phyloP scores from a whole-genome alignment of 1,140 invertebrate species.

The Eurosta solidaginis region DNA sequence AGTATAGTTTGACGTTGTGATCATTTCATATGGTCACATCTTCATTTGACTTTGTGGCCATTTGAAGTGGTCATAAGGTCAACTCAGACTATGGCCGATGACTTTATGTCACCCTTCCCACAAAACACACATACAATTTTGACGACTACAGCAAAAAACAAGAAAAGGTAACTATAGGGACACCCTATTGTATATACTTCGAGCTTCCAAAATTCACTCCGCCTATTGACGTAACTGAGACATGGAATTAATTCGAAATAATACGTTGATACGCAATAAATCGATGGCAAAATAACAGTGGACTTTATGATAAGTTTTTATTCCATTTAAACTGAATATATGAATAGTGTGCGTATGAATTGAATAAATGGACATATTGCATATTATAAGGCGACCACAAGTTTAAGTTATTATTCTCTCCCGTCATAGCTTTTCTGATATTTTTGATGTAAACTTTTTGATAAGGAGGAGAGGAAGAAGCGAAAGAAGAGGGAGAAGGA shows the following conservation, averaged over 20 bases:
- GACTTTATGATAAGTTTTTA: slow-evolving; percentile 33
- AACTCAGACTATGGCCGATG: no score
- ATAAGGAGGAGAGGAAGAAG: no score
- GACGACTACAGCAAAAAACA: no score
- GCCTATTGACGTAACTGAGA: neutral
- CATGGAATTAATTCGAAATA: neutral
- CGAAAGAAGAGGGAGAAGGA: no score
- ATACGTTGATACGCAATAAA: neutral
- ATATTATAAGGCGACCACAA: slow-evolving; percentile 26
- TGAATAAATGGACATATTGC: slow-evolving; percentile 36
- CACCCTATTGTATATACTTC: no score
- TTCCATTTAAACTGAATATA: slow-evolving; percentile 35
- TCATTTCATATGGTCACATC: no score
- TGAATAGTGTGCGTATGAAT: slow-evolving; percentile 35
- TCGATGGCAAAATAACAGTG: slow-evolving; percentile 1
- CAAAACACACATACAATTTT: no score
- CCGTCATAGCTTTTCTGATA: neutral
- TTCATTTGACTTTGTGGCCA: no score
- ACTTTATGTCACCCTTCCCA: no score
- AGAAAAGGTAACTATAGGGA: no score
- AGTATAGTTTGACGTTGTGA: no score
- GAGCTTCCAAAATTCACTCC: neutral
- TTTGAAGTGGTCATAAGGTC: no score
- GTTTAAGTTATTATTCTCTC: neutral
- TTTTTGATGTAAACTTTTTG: neutral